Evolutionary conservation across 1,140 invertebrate genomes (phyloP).

Genomic region (Aphelinus atriplicis): DNA sequence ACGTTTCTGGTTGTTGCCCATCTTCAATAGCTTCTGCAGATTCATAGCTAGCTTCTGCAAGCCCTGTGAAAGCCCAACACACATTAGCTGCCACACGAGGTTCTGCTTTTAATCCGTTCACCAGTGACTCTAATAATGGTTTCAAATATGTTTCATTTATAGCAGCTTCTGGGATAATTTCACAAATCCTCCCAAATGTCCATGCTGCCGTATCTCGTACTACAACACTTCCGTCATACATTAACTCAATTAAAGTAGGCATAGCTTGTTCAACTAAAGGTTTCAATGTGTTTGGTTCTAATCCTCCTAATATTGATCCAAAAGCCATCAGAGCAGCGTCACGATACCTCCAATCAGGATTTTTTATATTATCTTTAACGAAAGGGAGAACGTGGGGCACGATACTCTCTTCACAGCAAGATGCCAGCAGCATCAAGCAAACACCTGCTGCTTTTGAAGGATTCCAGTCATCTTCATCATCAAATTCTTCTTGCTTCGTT

Average conservation of each 20-base stretch:
- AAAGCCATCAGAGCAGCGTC: constrained; percentile 99
- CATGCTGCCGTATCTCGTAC: constrained; percentile 98
- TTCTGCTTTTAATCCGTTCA: constrained; percentile 89
- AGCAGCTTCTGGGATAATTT: constrained; percentile 95
- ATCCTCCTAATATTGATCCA: constrained; percentile 94
- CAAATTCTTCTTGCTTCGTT: constrained; percentile 92
- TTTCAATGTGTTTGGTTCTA: constrained; percentile 87
- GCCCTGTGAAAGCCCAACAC: constrained; percentile 98
- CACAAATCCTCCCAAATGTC: constrained; percentile 97
- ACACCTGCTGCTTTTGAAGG: constrained; percentile 99
- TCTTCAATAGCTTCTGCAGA: constrained; percentile 74
- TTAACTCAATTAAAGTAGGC: constrained; percentile 91
- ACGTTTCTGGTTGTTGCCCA: constrained; percentile 89
- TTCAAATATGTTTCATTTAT: constrained; percentile 89
- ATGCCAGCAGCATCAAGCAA: constrained; percentile 97
- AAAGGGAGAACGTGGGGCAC: constrained; percentile 97
- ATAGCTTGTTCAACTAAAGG: constrained; percentile 96
- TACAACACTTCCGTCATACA: constrained; percentile 92
- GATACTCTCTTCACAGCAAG: constrained; percentile 97
- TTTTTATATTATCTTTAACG: constrained; percentile 94
- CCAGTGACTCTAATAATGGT: constrained; percentile 87
- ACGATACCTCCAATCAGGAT: constrained; percentile 91
- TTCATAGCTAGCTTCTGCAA: constrained; percentile 98
- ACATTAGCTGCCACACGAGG: constrained; percentile 97
- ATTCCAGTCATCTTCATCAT: constrained; percentile 99